Evolutionary conservation across 2,113 vertebrate species (phyloP).

Genomic region (Actenoides hombroni): DNA sequence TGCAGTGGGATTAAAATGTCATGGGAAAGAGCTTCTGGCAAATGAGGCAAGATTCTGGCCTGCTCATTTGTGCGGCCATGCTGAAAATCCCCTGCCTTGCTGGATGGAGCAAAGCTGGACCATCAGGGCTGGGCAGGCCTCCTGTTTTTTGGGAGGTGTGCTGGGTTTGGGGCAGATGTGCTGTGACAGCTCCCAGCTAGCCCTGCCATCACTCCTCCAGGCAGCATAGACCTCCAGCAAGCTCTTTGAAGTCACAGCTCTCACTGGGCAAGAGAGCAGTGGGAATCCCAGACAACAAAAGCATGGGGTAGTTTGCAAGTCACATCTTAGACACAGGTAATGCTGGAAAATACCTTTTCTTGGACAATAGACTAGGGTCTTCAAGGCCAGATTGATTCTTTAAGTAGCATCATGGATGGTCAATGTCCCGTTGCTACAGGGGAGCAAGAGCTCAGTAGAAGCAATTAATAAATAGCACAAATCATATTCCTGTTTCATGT

Average conservation of each 20-base stretch:
- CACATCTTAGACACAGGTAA: not conserved
- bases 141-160: not conserved
- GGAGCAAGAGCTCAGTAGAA: not conserved
- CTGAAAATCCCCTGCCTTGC: conserved; percentile 45
- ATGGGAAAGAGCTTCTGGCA: conserved; percentile 66
- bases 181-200: not conserved
- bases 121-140: fast-evolving
- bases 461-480: not conserved
- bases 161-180: not conserved
- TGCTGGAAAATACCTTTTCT: not conserved
- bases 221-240: not conserved
- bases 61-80: conserved; percentile 34
- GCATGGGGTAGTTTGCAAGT: not conserved
- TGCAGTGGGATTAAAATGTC: conserved; percentile 67
- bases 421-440: not conserved
- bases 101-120: not conserved
- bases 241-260: not conserved
- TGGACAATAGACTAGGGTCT: not conserved
- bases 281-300: not conserved
- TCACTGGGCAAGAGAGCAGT: not conserved
- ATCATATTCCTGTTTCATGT: not conserved
- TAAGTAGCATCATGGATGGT: not conserved
- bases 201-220: not conserved
- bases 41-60: not conserved
- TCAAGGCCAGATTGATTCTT: not conserved